Percentiles rank a stretch among this genome's conserved stretches.
These are phyloP conservation scores for Macaria notata DNA, from an alignment of 2,888 invertebrate species.

Conservation along the genomic window DNA sequence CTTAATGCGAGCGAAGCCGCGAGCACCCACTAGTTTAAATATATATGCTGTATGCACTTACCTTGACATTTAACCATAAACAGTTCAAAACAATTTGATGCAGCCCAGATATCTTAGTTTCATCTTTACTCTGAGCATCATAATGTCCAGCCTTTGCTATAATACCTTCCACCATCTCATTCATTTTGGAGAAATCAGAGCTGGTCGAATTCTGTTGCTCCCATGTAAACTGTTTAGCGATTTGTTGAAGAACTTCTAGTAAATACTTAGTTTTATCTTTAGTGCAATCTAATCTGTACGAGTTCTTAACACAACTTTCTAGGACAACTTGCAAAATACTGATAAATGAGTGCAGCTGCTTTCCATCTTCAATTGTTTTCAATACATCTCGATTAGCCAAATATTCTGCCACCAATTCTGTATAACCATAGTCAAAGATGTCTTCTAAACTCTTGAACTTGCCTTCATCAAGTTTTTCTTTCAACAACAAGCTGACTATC, in stretches of 20 bases:
- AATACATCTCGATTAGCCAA: constrained; percentile 67
- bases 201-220: constrained; percentile 57
- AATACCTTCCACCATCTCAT: constrained; percentile 84
- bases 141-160: constrained; percentile 70
- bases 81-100: constrained; percentile 88
- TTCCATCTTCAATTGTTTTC: constrained; percentile 69
- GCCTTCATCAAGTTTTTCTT: constrained; percentile 39
- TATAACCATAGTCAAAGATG: constrained; percentile 59
- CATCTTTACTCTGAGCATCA: constrained; percentile 44
- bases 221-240: constrained; percentile 67
- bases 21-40: too few relatives aligned
- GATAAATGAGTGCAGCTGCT: constrained; percentile 78
- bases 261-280: constrained; percentile 42
- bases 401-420: constrained; percentile 51
- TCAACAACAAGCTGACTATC: constrained; percentile 60
- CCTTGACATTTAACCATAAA: constrained; percentile 91
- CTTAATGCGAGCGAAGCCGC: too few relatives aligned
- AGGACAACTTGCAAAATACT: constrained; percentile 58
- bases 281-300: constrained; percentile 41
- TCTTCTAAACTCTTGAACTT: constrained; percentile 53
- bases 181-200: constrained; percentile 91
- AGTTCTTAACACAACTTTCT: constrained; percentile 48
- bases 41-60: constrained; percentile 53
- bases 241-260: constrained; percentile 50
- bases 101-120: constrained; percentile 78